Base-by-base conservation (phyloP, 2,797 vertebrate species). In the Eupleurogrammus muticus region DNA sequence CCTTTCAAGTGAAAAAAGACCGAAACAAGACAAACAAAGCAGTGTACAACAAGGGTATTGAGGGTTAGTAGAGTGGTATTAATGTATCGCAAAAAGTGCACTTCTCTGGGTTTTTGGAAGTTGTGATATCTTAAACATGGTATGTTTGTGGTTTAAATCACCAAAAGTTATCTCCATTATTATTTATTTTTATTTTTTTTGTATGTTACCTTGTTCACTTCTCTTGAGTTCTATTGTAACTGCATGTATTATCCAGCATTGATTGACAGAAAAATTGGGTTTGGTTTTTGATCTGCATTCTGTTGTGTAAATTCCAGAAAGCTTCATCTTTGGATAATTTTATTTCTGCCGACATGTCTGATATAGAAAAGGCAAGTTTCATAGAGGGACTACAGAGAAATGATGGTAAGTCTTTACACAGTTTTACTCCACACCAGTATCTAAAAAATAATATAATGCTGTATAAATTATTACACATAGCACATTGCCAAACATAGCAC, bases 311-410 rank as follows among this genome's bases (percentile, higher is more conserved):
- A 13, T 23, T 73, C 1, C 62, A 91, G 86, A 73, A 67, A 53
- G 28, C 9, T 8, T 19, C 11, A 1, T 9, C 28, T 53, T 1
- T 24, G 5, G 36, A 70, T 36, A 0, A 34, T 1, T 34, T 59
- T 35, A 84, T 79, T 4, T 68, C 68, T 20, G 20, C 63, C 11
- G 21, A 73, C 65, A 32, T 83, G 46, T 91, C 90, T 1, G 1
- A 53, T 2, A 73, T 92, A 32, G 84, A 79, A 5, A 75, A n/a
- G 44, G 53, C 34, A 0, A 88, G 82, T 59, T 90, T 92, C 70
- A 57, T 91, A 13, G 72, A 87, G 9, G 80, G 75, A 20, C 77
- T 87, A 44, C 79, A 83, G 52, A 1, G 1, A 1, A 52, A 48
- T 12, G 0, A 64, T 52, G 80, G 91, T 90, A 32, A 75, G 75